Evolutionary conservation across 2,888 invertebrate genomes (phyloP).

Genomic region (Xylophagus ater): DNA sequence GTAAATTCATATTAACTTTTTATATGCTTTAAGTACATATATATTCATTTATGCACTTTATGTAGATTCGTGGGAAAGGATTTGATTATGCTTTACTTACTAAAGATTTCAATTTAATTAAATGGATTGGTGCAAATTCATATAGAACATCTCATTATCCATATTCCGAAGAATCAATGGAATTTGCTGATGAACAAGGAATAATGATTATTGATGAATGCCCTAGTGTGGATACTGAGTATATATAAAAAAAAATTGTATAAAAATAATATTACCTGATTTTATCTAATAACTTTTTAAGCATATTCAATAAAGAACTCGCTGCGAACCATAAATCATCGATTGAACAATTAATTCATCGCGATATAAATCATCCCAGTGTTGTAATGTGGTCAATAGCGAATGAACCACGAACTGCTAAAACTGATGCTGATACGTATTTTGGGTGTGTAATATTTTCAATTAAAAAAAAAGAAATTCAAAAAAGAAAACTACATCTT

Average conservation of each 20-base stretch:
- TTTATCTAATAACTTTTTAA: no score
- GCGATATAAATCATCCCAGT: slow-evolving; percentile 92
- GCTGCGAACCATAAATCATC: slow-evolving; percentile 83
- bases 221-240: slow-evolving; percentile 85
- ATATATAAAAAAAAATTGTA: no score
- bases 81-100: slow-evolving; percentile 77
- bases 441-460: no score
- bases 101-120: slow-evolving; percentile 85
- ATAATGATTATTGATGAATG: slow-evolving; percentile 94
- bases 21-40: no score
- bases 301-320: no score
- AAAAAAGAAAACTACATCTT: not conserved
- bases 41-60: slow-evolving; percentile 6
- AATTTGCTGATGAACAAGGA: slow-evolving; percentile 83
- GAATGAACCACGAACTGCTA: slow-evolving; percentile 77
- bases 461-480: no score
- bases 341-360: slow-evolving; percentile 70
- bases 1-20: no score
- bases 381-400: slow-evolving; percentile 96
- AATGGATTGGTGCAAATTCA: slow-evolving; percentile 91
- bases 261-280: no score
- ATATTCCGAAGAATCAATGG: slow-evolving; percentile 94
- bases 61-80: slow-evolving; percentile 90
- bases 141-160: slow-evolving; percentile 97
- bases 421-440: slow-evolving; percentile 60